Base-by-base conservation (phyloP, 2,888 invertebrate genomes). In the Drosophila birchii region DNA sequence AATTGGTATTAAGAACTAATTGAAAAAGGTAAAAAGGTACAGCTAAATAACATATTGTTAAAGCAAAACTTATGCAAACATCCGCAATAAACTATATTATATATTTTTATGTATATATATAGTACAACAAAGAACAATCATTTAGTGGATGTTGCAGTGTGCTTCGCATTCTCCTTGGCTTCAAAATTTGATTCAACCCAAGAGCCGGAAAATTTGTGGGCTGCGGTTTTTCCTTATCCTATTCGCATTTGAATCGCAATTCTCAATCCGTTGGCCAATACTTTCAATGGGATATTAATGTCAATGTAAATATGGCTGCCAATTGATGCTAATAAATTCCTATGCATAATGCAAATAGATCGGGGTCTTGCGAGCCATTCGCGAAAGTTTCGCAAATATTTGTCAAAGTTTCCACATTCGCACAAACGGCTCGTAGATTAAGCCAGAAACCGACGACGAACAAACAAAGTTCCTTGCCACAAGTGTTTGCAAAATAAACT, bases 401-500 rank as follows among this genome's bases (percentile, higher is more conserved):
- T 91, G 90, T 90, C 90, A 89, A 88, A 87, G 81, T 90, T 86
- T 86, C 69, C 90, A 89, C 86, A 86, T 89, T 86, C 88, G 84
- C 86, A 89, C 86, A 88, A 89, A 83, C 88, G 86, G 84, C 86
- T 80, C 88, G 75, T 86, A 86, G 90, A 86, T 88, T 90, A 81
- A 81, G 77, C 73, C 78, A 69, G 76, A 74, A 76, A 76, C 74
- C 74, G 74, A 87, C 75, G 79, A 86, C 78, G 82, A 86, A 74
- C 75, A 83, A 86, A 87, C 87, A 85, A 90, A 90, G 78, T 88
- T 85, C 86, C 78, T 84, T 89, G 88, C 86, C 86, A 89, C 91
- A 90, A 90, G 88, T 90, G 89, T 88, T 90, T 90, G 83, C 82
- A 80, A 89, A 89, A 90, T 82, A 83, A 89, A 90, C 83, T 90